These are phyloP conservation scores for Nanger granti DNA, from an alignment of 2,113 vertebrate genomes.

Conservation along the genomic window DNA sequence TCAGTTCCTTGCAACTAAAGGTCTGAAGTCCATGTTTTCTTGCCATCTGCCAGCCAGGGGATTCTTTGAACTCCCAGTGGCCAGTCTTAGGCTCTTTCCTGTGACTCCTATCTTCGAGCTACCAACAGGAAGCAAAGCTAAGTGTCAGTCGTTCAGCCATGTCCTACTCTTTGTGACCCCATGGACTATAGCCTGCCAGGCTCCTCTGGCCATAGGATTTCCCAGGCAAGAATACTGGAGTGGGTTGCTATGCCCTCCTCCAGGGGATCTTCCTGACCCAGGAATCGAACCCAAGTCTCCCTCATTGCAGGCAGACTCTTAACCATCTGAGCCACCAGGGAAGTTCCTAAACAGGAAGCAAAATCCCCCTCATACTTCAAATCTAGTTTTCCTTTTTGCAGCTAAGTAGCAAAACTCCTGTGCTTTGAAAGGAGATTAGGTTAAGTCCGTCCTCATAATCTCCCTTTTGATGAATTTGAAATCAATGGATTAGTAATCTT, in stretches of 20 bases:
- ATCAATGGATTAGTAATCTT: background rate
- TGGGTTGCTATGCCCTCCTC: background rate
- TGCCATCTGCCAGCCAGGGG: background rate
- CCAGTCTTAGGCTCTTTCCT: background rate
- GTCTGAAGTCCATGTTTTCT: background rate
- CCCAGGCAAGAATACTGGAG: background rate
- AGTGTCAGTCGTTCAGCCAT: fast-evolving
- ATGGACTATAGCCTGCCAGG: background rate
- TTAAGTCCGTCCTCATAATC: background rate
- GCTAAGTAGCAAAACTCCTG: background rate
- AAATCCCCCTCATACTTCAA: background rate
- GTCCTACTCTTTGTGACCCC: background rate
- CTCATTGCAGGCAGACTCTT: background rate
- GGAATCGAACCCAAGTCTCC: background rate
- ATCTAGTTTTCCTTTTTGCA: background rate
- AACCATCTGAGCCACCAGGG: background rate
- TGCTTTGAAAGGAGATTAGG: background rate
- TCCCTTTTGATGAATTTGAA: background rate
- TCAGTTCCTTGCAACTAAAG: background rate
- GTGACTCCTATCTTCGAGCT: background rate
- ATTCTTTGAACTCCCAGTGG: background rate
- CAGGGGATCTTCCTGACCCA: background rate
- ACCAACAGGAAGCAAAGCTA: background rate
- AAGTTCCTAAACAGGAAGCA: background rate
- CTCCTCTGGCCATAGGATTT: background rate